Evolutionary conservation across 1,140 invertebrate species (phyloP).

Genomic region (Pseudachorutes palmiensis): DNA sequence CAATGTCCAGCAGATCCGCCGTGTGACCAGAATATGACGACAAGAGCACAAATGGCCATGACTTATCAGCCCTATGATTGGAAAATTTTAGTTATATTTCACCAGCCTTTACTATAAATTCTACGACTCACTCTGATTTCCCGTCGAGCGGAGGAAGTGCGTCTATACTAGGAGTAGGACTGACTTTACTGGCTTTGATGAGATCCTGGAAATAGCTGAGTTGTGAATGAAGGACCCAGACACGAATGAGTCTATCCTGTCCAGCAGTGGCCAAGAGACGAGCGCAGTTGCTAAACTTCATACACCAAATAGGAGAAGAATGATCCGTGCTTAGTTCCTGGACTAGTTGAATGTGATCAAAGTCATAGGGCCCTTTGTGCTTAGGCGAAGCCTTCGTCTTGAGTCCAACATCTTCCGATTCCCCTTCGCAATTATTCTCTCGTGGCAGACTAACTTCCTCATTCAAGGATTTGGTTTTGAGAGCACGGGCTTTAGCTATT

Average conservation of each 20-base stretch:
- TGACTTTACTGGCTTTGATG: conserved; percentile 71
- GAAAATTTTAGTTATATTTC: no score
- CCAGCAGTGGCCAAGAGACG: conserved; percentile 88
- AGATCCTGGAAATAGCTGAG: conserved; percentile 87
- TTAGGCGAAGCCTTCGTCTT: conserved; percentile 80
- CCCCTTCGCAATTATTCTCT: neutral
- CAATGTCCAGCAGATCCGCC: conserved; percentile 86
- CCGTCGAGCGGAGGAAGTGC: conserved; percentile 54
- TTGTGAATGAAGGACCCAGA: conserved; percentile 87
- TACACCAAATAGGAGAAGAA: conserved; percentile 90
- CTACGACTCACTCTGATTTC: conserved; percentile 54
- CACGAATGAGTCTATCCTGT: conserved; percentile 82
- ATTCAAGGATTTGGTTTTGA: conserved; percentile 40
- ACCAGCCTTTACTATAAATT: neutral
- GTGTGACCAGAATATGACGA: conserved; percentile 95
- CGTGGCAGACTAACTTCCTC: neutral
- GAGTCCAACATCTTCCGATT: conserved; percentile 22
- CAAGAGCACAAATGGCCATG: conserved; percentile 71
- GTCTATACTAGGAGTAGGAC: conserved; percentile 81
- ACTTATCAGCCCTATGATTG: neutral
- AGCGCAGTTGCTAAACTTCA: conserved; percentile 95
- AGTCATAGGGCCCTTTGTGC: conserved; percentile 93
- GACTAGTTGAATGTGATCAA: conserved; percentile 66
- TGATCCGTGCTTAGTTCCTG: conserved; percentile 78
- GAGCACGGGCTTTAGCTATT: conserved; percentile 79